These are phyloP conservation scores for Graphium colonna DNA, from an alignment of 2,888 invertebrate genomes.

Conservation along the genomic window DNA sequence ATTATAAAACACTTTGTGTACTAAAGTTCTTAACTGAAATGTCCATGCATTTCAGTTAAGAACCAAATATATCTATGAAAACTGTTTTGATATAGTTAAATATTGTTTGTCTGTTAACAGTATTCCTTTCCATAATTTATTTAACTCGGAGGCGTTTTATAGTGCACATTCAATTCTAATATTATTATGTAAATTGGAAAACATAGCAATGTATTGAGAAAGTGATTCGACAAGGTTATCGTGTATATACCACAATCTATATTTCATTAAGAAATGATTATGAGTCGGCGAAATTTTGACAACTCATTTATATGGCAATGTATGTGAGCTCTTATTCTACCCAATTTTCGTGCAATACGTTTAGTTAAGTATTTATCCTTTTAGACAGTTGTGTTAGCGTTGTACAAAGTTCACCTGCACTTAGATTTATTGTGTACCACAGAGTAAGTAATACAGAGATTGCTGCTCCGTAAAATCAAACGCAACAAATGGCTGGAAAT, in stretches of 20 bases:
- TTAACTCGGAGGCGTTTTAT: background rate
- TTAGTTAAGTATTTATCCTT: conserved; percentile 76
- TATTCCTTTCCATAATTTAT: too few species aligned
- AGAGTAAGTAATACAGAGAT: conserved; percentile 7
- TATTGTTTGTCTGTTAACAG: too few species aligned
- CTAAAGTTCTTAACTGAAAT: too few species aligned
- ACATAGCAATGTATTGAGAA: background rate
- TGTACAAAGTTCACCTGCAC: conserved; percentile 60
- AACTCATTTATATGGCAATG: background rate
- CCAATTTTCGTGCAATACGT: conserved; percentile 73
- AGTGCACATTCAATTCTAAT: background rate
- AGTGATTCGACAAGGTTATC: background rate
- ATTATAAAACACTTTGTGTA: too few species aligned
- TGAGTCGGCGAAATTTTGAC: conserved; percentile 28
- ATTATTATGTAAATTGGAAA: background rate
- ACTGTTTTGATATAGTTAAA: too few species aligned
- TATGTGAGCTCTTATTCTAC: conserved; percentile 7
- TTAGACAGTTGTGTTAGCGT: conserved; percentile 62
- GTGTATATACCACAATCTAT: conserved; percentile 56
- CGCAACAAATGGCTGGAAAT: too few species aligned
- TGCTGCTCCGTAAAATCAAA: background rate
- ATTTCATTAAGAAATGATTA: conserved; percentile 46
- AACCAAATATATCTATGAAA: too few species aligned
- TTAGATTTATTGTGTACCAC: conserved; percentile 20
- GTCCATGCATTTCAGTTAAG: too few species aligned